A percentile compares a stretch with the other conserved stretches of the same genome.
Evolutionary conservation across 2,797 vertebrate species (phyloP).

Genomic region (Sebastes oblongus): DNA sequence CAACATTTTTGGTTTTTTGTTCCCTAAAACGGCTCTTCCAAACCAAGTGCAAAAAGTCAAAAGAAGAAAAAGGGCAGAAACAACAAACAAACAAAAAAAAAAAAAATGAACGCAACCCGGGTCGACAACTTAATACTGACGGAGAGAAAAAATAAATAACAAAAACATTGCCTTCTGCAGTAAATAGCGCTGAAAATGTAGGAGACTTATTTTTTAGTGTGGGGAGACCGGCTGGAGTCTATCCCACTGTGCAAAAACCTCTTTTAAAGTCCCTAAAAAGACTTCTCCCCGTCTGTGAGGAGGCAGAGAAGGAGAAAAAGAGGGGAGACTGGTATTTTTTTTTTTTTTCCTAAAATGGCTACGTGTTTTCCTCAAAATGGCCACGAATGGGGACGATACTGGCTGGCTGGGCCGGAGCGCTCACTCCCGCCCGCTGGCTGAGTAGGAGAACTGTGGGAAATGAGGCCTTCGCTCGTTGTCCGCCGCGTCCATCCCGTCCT

Average conservation of each 20-base stretch:
- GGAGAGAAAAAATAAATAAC: constrained; percentile 75
- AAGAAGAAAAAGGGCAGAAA: constrained; percentile 42
- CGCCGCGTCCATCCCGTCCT: constrained; percentile 84
- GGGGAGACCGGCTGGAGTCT: constrained; percentile 74
- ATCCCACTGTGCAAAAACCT: constrained; percentile 86
- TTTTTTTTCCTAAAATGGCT: constrained; percentile 80
- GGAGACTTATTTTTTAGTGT: constrained; percentile 78
- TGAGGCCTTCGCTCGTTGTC: constrained; percentile 85
- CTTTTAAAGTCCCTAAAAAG: constrained; percentile 81
- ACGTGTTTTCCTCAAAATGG: constrained; percentile 82
- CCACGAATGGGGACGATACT: constrained; percentile 66
- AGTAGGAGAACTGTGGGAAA: constrained; percentile 86
- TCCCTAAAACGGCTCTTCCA: constrained; percentile 82
- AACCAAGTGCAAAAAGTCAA: constrained; percentile 79
- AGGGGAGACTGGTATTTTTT: constrained; percentile 77
- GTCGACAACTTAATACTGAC: constrained; percentile 76
- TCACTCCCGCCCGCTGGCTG: constrained; percentile 82
- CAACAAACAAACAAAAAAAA: constrained; percentile 20
- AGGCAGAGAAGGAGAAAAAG: constrained; percentile 73
- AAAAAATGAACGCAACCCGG: constrained; percentile 51
- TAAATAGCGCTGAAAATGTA: constrained; percentile 82
- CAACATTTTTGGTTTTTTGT: constrained; percentile 87
- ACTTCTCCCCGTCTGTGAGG: constrained; percentile 71
- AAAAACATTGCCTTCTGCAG: constrained; percentile 81
- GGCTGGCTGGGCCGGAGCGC: constrained; percentile 30